Conservation (phyloP, 1,140 invertebrate genomes). For the Andrena cerasifolii region DNA sequence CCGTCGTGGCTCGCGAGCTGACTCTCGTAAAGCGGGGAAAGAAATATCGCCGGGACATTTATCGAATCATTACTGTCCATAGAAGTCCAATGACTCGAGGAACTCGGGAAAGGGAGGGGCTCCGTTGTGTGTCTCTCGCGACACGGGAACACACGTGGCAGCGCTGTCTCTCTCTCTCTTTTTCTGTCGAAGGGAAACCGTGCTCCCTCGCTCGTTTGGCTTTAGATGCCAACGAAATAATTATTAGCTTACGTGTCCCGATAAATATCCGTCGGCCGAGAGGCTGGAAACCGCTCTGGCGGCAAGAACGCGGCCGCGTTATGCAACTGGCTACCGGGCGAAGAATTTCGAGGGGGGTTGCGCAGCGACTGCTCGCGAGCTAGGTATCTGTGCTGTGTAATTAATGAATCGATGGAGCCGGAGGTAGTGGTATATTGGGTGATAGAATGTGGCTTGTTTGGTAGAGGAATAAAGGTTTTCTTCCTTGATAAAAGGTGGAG, state of each 20-base stretch:
- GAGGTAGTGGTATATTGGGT: no score
- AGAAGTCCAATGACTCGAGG: constrained; percentile 53
- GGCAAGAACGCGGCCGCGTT: background rate
- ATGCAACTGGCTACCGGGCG: background rate
- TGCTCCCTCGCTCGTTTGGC: constrained; percentile 41
- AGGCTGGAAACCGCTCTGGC: background rate
- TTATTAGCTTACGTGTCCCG: constrained; percentile 31
- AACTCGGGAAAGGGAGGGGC: constrained; percentile 31
- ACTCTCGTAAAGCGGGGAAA: constrained; percentile 37
- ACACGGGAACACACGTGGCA: constrained; percentile 11
- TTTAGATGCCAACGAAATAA: constrained; percentile 39
- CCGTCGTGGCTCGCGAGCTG: background rate
- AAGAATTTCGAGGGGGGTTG: background rate
- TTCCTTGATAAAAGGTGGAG: no score
- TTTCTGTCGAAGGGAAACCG: constrained; percentile 43
- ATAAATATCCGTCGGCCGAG: constrained; percentile 14
- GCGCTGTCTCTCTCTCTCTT: no score
- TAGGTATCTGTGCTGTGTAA: background rate
- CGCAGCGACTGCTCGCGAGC: no score
- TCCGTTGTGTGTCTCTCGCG: background rate
- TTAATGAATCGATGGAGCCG: background rate
- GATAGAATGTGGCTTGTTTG: no score
- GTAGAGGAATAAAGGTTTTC: no score
- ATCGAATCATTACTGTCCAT: constrained; percentile 66
- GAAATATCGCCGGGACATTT: constrained; percentile 59